These are phyloP conservation scores for Psittacula derbiana DNA, from an alignment of 2,797 vertebrate genomes.

Conservation along the genomic window DNA sequence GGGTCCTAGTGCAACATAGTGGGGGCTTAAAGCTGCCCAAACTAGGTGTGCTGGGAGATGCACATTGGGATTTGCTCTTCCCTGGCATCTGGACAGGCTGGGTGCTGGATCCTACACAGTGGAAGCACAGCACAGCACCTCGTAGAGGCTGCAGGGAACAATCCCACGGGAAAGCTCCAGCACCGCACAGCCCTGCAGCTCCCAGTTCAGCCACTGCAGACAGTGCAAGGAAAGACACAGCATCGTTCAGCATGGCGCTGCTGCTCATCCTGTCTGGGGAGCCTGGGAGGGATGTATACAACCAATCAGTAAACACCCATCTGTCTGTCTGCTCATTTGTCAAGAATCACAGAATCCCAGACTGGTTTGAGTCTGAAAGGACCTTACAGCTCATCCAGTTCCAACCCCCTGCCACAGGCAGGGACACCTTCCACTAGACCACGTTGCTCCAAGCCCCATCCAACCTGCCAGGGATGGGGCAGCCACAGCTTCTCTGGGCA, in stretches of 20 bases:
- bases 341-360: not conserved
- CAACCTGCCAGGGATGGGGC: too few relatives aligned
- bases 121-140: not conserved
- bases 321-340: too few relatives aligned
- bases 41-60: not conserved
- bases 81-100: accelerated
- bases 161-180: not conserved
- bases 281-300: too few relatives aligned
- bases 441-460: too few relatives aligned
- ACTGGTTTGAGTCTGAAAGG: not conserved
- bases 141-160: not conserved
- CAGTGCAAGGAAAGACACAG: too few relatives aligned
- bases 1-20: not conserved
- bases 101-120: not conserved
- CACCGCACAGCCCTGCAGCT: not conserved
- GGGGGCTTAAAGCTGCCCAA: not conserved
- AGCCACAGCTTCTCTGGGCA: too few relatives aligned
- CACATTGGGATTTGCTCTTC: not conserved
- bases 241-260: not conserved
- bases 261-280: not conserved
- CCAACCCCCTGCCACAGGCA: too few relatives aligned
- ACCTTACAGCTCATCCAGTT: too few relatives aligned
- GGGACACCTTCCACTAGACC: too few relatives aligned
- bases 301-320: too few relatives aligned
- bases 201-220: not conserved